phyloP scores from a whole-genome alignment of 2,888 invertebrate genomes.

The Clistopyga incitator region DNA sequence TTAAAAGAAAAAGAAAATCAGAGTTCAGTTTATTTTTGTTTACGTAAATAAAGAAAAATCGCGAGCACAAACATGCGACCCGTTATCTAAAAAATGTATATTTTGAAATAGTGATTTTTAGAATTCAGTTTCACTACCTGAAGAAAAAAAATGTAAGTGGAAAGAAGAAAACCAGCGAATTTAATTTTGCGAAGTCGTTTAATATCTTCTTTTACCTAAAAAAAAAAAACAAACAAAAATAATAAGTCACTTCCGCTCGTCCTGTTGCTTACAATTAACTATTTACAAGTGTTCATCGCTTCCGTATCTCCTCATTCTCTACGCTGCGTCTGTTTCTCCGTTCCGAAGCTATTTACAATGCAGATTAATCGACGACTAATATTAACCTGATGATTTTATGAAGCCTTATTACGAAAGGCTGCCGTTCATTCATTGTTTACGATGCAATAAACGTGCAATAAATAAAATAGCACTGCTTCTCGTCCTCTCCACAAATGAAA shows the following conservation, averaged over 20 bases:
- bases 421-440: constrained; percentile 21
- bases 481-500: not conserved
- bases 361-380: constrained; percentile 30
- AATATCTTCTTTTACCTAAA: constrained; percentile 22
- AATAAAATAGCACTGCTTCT: constrained; percentile 28
- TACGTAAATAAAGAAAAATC: too few species aligned
- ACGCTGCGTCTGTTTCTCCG: not conserved
- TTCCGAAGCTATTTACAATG: constrained; percentile 44
- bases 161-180: not conserved
- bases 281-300: constrained; percentile 66
- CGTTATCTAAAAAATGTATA: too few species aligned
- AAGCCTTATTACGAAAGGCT: constrained; percentile 19
- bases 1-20: too few species aligned
- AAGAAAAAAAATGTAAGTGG: not conserved
- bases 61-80: too few species aligned
- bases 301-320: not conserved
- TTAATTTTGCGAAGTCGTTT: constrained; percentile 4
- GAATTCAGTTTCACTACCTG: too few species aligned
- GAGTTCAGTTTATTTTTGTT: too few species aligned
- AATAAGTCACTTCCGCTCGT: constrained; percentile 70
- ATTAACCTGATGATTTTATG: constrained; percentile 10
- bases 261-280: constrained; percentile 65
- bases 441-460: constrained; percentile 32
- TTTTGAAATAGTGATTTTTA: too few species aligned
- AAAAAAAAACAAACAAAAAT: constrained; percentile 72